Evolutionary conservation across 2,888 invertebrate genomes (phyloP).

Genomic region (Ornithoptera priamus): DNA sequence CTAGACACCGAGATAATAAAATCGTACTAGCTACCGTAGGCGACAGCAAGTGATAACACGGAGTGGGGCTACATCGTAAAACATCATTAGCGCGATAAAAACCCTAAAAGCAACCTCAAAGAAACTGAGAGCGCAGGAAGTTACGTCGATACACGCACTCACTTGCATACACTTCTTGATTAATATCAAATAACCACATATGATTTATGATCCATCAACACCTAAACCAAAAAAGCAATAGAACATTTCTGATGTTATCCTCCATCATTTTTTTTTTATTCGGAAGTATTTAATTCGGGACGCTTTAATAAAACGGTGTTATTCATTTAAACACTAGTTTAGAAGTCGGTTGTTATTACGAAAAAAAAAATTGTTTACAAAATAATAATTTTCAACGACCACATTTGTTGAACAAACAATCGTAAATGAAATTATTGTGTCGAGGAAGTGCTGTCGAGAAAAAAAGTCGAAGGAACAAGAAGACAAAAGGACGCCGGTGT

Average conservation of each 20-base stretch:
- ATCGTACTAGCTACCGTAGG: conserved; percentile 68
- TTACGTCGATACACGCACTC: conserved; percentile 45
- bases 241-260: background rate
- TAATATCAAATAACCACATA: conserved; percentile 41
- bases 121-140: conserved; percentile 59
- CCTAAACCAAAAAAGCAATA: conserved; percentile 26
- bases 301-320: conserved; percentile 22
- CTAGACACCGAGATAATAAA: conserved; percentile 37
- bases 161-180: conserved; percentile 44
- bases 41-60: conserved; percentile 64
- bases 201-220: conserved; percentile 30
- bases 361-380: conserved; percentile 21
- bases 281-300: background rate
- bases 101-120: conserved; percentile 65
- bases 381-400: conserved; percentile 22
- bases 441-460: conserved; percentile 56
- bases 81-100: conserved; percentile 78
- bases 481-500: conserved; percentile 60
- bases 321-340: conserved; percentile 27
- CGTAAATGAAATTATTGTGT: conserved; percentile 46
- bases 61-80: conserved; percentile 69
- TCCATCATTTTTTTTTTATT: background rate
- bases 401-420: conserved; percentile 63
- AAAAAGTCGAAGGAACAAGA: conserved; percentile 44
- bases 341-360: conserved; percentile 30